These are phyloP conservation scores for Gila orcuttii DNA, from an alignment of 2,113 vertebrate genomes.

Conservation along the genomic window DNA sequence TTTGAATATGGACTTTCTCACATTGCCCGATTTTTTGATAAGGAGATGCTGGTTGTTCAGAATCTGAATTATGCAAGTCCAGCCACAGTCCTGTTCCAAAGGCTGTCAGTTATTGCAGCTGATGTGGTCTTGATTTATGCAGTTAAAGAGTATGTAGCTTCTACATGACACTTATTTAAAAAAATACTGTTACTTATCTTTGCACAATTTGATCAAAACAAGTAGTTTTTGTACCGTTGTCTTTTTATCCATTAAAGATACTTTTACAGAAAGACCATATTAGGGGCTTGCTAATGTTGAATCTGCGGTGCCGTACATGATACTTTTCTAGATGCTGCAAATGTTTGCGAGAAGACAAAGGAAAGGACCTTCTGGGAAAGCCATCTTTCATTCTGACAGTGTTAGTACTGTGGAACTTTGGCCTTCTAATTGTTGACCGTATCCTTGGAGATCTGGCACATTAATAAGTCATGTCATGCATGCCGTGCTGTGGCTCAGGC, in stretches of 20 bases:
- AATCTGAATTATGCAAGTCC: constrained; percentile 85
- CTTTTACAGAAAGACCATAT: neutral
- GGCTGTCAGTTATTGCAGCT: constrained; percentile 86
- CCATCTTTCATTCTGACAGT: constrained; percentile 85
- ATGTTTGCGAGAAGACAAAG: constrained; percentile 78
- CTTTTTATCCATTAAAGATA: neutral
- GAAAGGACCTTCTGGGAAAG: constrained; percentile 79
- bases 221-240: neutral
- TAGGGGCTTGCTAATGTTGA: neutral
- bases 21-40: constrained; percentile 83
- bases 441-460: constrained; percentile 77
- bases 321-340: constrained; percentile 82
- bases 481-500: neutral
- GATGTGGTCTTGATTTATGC: constrained; percentile 87
- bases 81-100: constrained; percentile 85
- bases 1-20: constrained; percentile 87
- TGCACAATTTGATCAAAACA: neutral
- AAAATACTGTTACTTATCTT: neutral
- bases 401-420: constrained; percentile 93
- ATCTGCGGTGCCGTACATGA: neutral
- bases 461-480: neutral
- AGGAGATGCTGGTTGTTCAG: constrained; percentile 84
- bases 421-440: constrained; percentile 93
- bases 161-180: neutral
- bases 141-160: constrained; percentile 84